Base-by-base conservation (phyloP, 2,797 vertebrate species). In the Adrianichthys oophorus region DNA sequence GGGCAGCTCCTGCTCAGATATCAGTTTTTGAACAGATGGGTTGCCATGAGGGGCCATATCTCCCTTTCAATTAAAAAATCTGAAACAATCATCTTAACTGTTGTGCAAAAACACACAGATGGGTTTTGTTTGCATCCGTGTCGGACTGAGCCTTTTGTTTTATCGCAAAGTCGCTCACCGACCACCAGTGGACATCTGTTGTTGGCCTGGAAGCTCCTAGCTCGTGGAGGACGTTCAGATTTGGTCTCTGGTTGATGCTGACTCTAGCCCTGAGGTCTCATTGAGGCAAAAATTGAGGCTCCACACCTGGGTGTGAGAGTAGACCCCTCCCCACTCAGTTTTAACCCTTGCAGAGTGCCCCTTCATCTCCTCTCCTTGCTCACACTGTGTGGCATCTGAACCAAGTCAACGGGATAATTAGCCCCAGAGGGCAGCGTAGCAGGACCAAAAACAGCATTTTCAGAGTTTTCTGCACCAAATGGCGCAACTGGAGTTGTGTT, bases 321-420 rank as follows among this genome's bases (percentile, higher is more conserved):
- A 16, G 1, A 48, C 37, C 60, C 52, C 60, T 49, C 52, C 42
- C 58, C 59, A 64, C 26, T 29, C 26, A 29, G 26, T 7, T 29
- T 29, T 29, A 29, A 29, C 59, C 71, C 67, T 68, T 76, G 62
- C 69, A 68, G 64, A 8, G 5, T 65, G 52, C 66, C 65, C 65
- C 52, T 41, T 47, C 55, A 19, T 24, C 48, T 46, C 52, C 50
- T 24, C 29, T 15, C 46, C 51, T 47, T 46, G 19, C 59, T 74
- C 74, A 71, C 74, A 76, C 61, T 62, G 71, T 80, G 86, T 83
- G 82, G 81, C 83, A 86, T 87, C 87, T 89, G 85, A 90, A 86
- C 85, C 74, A 75, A 89, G 73, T 85, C 87, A 84, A 86, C 80
- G 14, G 81, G 78, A 89, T 86, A 87, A 90, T 91, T 87, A 85